A percentile compares a stretch with the other conserved stretches of the same genome.
Conservation (phyloP, 2,888 invertebrate genomes). For the Tubiluchus corallicola region DNA sequence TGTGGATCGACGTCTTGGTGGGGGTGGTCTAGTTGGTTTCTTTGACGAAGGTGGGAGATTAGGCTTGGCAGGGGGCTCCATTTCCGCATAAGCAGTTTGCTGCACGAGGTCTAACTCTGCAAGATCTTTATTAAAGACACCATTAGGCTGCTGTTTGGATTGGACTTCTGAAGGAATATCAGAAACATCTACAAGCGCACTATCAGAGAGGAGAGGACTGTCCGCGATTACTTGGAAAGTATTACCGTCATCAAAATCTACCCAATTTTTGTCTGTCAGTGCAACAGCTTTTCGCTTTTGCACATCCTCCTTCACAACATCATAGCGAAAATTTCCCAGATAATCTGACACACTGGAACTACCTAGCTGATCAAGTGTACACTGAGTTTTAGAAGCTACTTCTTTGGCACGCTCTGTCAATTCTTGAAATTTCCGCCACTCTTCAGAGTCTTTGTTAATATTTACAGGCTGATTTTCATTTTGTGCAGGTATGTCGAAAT, state of each 20-base stretch:
- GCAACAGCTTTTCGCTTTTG: neutral
- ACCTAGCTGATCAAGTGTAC: neutral
- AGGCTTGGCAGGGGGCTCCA: too few relatives aligned
- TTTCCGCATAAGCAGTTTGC: too few relatives aligned
- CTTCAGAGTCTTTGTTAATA: neutral
- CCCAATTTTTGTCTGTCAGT: neutral
- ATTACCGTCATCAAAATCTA: neutral
- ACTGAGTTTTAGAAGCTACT: neutral
- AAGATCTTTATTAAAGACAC: too few relatives aligned
- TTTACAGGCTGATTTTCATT: neutral
- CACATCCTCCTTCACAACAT: neutral
- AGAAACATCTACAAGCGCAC: too few relatives aligned
- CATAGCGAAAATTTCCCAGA: neutral
- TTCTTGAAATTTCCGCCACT: constrained; percentile 1
- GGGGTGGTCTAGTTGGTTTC: too few relatives aligned
- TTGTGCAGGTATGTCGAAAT: neutral
- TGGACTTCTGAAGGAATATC: too few relatives aligned
- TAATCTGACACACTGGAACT: neutral
- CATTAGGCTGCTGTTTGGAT: too few relatives aligned
- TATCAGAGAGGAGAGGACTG: too few relatives aligned
- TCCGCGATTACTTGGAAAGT: too few relatives aligned
- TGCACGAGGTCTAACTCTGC: too few relatives aligned
- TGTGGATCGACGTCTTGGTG: too few relatives aligned
- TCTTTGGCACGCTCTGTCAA: neutral
- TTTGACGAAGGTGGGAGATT: too few relatives aligned